These are phyloP conservation scores for Marcusenius ussheri DNA, from an alignment of 2,113 vertebrate species.

Conservation along the genomic window DNA sequence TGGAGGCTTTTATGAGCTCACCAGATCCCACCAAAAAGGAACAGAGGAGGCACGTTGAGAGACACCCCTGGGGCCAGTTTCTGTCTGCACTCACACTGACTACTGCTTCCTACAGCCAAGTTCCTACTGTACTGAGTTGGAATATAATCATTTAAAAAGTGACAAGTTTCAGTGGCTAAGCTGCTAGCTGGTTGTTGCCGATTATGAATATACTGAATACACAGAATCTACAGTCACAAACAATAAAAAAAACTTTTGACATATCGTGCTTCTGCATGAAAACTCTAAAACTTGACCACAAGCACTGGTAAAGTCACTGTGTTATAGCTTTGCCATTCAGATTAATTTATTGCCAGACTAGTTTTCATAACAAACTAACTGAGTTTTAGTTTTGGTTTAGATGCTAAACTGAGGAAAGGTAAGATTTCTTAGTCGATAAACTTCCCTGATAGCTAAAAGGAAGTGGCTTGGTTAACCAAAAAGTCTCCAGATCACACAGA, in stretches of 20 bases:
- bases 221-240: background rate
- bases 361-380: background rate
- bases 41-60: background rate
- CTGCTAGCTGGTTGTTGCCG: background rate
- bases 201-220: background rate
- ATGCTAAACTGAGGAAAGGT: background rate
- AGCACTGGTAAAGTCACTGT: background rate
- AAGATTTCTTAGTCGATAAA: background rate
- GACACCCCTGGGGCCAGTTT: conserved; percentile 1
- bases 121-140: background rate
- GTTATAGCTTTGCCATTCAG: background rate
- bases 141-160: background rate
- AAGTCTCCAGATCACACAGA: background rate
- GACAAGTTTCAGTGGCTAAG: background rate
- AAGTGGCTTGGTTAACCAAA: background rate
- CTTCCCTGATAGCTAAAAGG: background rate
- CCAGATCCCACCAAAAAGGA: conserved; percentile 5
- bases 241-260: background rate
- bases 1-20: conserved; percentile 12
- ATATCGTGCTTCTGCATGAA: background rate
- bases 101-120: background rate
- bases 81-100: background rate
- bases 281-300: background rate
- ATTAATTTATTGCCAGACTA: background rate
- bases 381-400: background rate